Conservation (phyloP, 2,888 invertebrate genomes). For the Oscheius onirici region DNA sequence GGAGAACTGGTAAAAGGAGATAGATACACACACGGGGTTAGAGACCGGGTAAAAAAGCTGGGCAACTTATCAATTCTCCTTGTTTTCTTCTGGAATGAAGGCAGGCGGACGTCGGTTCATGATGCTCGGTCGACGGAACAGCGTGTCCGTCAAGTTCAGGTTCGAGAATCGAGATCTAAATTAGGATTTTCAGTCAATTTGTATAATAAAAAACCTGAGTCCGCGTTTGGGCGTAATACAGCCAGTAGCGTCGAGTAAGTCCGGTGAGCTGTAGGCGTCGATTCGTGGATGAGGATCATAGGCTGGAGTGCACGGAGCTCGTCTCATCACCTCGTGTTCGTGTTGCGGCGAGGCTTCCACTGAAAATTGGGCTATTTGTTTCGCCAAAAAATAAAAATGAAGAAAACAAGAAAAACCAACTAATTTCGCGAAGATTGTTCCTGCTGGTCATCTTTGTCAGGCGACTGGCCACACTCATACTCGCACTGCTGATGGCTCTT, state of each 20-base stretch:
- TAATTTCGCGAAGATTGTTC: constrained; percentile 27
- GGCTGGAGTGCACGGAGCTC: neutral
- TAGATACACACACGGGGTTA: no score
- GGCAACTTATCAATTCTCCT: constrained; percentile 19
- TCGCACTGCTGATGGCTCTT: constrained; percentile 32
- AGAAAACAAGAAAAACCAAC: neutral
- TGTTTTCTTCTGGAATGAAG: constrained; percentile 19
- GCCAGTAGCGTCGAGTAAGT: constrained; percentile 11
- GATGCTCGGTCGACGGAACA: constrained; percentile 25
- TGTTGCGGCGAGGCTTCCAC: constrained; percentile 10
- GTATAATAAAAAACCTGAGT: constrained; percentile 13
- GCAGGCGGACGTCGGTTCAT: constrained; percentile 6
- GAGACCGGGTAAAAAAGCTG: neutral
- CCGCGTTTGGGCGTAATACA: constrained; percentile 17
- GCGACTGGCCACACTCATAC: constrained; percentile 27
- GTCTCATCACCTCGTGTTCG: neutral
- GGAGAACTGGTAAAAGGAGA: no score
- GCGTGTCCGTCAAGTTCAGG: constrained; percentile 9
- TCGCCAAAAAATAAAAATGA: neutral
- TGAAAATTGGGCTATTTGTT: neutral
- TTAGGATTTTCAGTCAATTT: no score
- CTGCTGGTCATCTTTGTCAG: constrained; percentile 13
- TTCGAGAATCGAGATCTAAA: constrained; percentile 15
- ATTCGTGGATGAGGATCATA: constrained; percentile 7
- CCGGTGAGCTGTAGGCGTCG: constrained; percentile 2